Base-by-base conservation (phyloP, 2,797 vertebrate genomes). In the Mus caroli region DNA sequence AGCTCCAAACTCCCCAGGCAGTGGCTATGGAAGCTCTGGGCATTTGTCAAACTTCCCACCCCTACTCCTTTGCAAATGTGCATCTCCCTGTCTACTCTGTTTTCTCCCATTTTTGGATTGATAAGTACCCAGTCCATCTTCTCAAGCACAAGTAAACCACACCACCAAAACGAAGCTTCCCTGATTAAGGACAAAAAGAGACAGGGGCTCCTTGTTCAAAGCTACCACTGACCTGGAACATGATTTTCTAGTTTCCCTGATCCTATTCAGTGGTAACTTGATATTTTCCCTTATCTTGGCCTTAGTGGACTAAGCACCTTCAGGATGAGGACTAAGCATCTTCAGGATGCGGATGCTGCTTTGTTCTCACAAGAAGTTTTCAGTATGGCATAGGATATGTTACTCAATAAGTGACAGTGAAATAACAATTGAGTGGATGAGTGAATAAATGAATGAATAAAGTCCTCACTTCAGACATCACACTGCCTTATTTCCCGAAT, bases 41-140 rank as follows among this genome's bases (percentile, higher is more conserved):
- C 78, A 54, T 94, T 64, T 86, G 69, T 80, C 40, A 54, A 40
- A 15, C n/a, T 64, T 82, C 86, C 76, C 54, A 54, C 50, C 71
- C 84, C 11, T 20, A 2, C 14, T 19, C 54, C 1, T 93, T 88
- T 62, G n/a, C 75, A 77, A 46, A 11, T 87, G 64, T 28, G 69
- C 6, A 79, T 94, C 56, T 86, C 31, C 52, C 75, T 54, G 20
- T 80, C 26, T 13, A 6, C 20, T 31, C n/a, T 40, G 78, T 83
- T 88, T 90, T 67, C 77, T 95, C 76, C 37, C 34, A 40, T 82
- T 94, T 95, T 92, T 40, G 86, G 86, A 71, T 90, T 58, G 14
- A 26, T 22, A 7, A 80, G 79, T 77, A 85, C 22, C 64, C 82
- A 76, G 24, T 82, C 54, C 19, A 37, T 82, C 75, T 88, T 92